These are phyloP conservation scores for Drosophila subobscura DNA, from an alignment of 1,140 invertebrate species.

Conservation along the genomic window DNA sequence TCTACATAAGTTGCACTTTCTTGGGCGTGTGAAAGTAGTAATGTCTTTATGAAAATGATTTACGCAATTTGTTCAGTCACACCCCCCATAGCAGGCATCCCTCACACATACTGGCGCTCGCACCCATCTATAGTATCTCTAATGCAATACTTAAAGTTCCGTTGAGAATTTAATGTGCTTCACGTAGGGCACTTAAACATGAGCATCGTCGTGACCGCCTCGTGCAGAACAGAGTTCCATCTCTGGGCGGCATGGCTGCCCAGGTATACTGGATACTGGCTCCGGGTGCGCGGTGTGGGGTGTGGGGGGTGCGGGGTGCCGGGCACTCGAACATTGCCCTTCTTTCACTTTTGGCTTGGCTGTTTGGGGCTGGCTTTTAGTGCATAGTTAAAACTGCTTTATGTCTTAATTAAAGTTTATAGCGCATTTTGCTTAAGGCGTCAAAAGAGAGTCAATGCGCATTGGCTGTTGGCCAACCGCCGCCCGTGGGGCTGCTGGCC, in stretches of 20 bases:
- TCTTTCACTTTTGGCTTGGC: slow-evolving; percentile 60
- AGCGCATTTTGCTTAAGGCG: slow-evolving; percentile 67
- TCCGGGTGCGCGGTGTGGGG: too few relatives aligned
- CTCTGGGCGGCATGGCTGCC: slow-evolving; percentile 1
- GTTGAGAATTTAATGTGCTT: slow-evolving; percentile 48
- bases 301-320: too few relatives aligned
- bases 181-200: slow-evolving; percentile 51
- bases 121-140: slow-evolving; percentile 20
- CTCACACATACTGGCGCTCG: neutral
- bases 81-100: slow-evolving; percentile 3
- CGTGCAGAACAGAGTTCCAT: slow-evolving; percentile 30
- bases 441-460: slow-evolving; percentile 74
- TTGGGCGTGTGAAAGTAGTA: slow-evolving; percentile 5
- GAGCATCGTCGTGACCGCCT: slow-evolving; percentile 27
- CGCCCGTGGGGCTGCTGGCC: slow-evolving; percentile 34
- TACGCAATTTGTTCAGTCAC: slow-evolving; percentile 25
- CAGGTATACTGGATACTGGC: slow-evolving; percentile 11
- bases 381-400: slow-evolving; percentile 75
- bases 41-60: slow-evolving; percentile 1
- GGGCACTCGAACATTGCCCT: slow-evolving; percentile 39
- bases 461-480: slow-evolving; percentile 52
- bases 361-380: slow-evolving; percentile 53
- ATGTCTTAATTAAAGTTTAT: slow-evolving; percentile 82
- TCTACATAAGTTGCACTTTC: too few relatives aligned
- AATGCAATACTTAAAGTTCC: slow-evolving; percentile 37